phyloP scores from a whole-genome alignment of 2,797 vertebrate genomes.

The Manis javanica region DNA sequence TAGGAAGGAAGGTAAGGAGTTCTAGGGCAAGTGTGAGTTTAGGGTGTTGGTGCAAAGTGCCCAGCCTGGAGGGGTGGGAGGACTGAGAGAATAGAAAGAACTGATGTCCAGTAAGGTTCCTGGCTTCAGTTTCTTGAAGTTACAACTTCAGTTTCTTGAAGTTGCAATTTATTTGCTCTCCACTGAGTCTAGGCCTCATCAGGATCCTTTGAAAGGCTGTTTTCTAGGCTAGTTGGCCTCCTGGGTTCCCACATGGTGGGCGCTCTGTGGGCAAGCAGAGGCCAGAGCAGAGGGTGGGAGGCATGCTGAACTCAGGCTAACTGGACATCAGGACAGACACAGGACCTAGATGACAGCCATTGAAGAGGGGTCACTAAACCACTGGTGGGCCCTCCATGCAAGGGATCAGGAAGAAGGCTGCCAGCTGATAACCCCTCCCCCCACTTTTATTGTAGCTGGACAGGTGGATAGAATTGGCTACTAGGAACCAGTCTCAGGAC shows the following conservation, averaged over 20 bases:
- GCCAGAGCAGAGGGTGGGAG: background rate
- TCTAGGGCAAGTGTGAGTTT: background rate
- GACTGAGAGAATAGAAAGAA: background rate
- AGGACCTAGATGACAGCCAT: background rate
- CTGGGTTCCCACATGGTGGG: background rate
- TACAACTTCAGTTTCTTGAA: background rate
- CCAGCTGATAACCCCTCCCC: background rate
- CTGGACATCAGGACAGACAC: background rate
- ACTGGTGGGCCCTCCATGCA: background rate
- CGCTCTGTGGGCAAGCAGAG: background rate
- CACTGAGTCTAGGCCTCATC: background rate
- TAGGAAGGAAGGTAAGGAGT: background rate
- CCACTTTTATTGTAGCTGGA: slow-evolving; percentile 35
- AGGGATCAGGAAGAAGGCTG: slow-evolving; percentile 48
- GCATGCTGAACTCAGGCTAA: background rate
- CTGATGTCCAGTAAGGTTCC: background rate
- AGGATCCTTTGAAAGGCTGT: background rate
- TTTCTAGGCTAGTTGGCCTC: background rate
- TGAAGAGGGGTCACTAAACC: background rate
- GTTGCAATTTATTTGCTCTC: slow-evolving; percentile 29
- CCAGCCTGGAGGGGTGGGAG: background rate
- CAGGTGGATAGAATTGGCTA: background rate
- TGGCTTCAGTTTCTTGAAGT: slow-evolving; percentile 34
- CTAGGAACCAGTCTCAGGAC: background rate
- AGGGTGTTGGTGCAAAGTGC: background rate